Evolutionary conservation across 1,140 invertebrate genomes (phyloP), one percentile per base, ranked within the genome.

Genomic region (Holotrichia oblita): DNA sequence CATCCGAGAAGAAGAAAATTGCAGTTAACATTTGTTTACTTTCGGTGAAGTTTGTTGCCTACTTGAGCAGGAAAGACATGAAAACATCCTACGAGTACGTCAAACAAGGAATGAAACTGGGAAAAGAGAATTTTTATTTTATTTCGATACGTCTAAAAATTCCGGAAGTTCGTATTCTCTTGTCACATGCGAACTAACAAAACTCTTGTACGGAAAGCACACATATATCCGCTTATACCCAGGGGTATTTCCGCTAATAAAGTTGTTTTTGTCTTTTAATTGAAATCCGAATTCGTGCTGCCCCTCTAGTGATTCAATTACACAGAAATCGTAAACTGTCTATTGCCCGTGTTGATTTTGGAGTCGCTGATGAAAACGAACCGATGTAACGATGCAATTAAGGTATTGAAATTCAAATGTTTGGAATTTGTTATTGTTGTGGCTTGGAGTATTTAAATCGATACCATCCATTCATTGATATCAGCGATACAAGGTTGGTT

Each of bases 251-350:
- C 10, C 61, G 61, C 61, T 69, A 27, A 69, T 34, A 69, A 69
- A 69, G 61, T 69, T 69, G 61, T 69, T 69, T 69, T 69, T 34
- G 61, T 69, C 61, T 27, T 69, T 69, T 69, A 69, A 69, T 69
- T 69, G 61, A 34, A 69, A 69, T 34, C 20, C 61, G 61, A 69
- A 69, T 69, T 69, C 61, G 8, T 27, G 27, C 17, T 27, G 27
- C 22, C 61, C 61, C 61, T 24, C 27, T 17, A 17, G 61, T 34
- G 22, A 69, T 69, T 34, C 24, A 69, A 69, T 69, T 69, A 69
- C 61, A 12, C 17, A 69, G 61, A 69, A 69, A 69, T 69, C 20
- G 61, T 69, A 69, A 69, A 34, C 61, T 69, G 61, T 69, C 61
- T 22, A 69, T 22, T 7, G 61, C 6, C 22, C 6, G 12, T 34